A percentile compares a stretch with the other conserved stretches of the same genome.
phyloP scores from a whole-genome alignment of 2,888 invertebrate genomes.

The Campoplex capitator region DNA sequence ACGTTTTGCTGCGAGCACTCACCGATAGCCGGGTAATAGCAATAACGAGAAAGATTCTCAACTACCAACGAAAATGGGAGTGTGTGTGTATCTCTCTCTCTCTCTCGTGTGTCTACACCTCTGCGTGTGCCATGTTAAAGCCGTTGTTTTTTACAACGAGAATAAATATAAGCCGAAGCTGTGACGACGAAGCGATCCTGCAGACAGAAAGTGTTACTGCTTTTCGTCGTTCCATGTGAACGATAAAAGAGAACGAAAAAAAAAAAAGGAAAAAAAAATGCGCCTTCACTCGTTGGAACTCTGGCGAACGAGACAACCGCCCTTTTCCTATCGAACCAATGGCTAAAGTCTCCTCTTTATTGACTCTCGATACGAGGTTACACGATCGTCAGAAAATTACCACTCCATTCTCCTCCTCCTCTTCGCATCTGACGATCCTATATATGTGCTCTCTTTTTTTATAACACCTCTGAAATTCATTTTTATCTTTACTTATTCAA shows the following conservation, averaged over 20 bases:
- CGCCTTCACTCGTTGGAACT: not conserved
- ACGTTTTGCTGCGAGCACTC: conserved; percentile 63
- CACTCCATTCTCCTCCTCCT: not conserved
- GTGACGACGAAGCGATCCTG: conserved; percentile 45
- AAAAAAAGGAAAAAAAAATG: not conserved
- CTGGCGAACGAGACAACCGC: conserved; percentile 37
- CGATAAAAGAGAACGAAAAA: conserved; percentile 13
- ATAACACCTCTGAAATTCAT: not conserved
- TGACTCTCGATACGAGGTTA: conserved; percentile 38
- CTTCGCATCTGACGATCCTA: not conserved
- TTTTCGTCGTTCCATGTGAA: conserved; percentile 29
- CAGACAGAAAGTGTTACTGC: conserved; percentile 33
- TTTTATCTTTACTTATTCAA: not conserved
- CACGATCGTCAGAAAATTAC: conserved; percentile 8
- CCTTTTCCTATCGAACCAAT: conserved; percentile 20
- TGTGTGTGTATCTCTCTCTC: conserved; percentile 16
- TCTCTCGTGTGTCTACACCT: not conserved
- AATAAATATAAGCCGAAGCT: conserved; percentile 68
- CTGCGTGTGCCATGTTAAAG: conserved; percentile 16
- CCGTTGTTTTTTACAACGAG: conserved; percentile 68
- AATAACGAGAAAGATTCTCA: conserved; percentile 69
- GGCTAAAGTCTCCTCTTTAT: conserved; percentile 34
- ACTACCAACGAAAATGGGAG: conserved; percentile 37
- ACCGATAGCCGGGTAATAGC: conserved; percentile 66
- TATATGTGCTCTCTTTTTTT: not conserved